These are phyloP conservation scores for Cryptomyrus ogoouensis DNA, from an alignment of 2,113 vertebrate genomes.

Conservation along the genomic window DNA sequence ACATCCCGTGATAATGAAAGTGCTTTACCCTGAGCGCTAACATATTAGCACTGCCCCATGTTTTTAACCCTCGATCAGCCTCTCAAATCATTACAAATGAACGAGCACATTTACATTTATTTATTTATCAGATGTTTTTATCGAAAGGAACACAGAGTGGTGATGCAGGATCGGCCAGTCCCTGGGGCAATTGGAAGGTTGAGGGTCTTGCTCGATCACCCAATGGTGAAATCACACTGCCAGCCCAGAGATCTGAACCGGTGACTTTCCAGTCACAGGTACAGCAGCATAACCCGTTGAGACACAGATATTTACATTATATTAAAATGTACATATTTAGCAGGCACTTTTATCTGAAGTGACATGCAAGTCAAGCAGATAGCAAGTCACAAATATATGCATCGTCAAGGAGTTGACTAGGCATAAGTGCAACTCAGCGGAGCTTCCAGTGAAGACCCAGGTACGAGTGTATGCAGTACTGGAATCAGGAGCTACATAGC, in stretches of 20 bases:
- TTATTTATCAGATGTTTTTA: background rate
- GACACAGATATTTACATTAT: background rate
- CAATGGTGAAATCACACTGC: background rate
- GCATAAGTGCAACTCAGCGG: background rate
- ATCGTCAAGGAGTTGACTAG: background rate
- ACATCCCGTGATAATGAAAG: slow-evolving; percentile 6
- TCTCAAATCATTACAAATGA: slow-evolving; percentile 6
- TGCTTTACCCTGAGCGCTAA: background rate
- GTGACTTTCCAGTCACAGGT: background rate
- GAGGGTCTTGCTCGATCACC: background rate
- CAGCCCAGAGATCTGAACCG: background rate
- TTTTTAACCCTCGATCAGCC: background rate
- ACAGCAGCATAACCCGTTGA: background rate
- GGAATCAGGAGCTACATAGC: too few relatives aligned
- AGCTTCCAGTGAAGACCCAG: background rate
- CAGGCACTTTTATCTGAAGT: too few relatives aligned
- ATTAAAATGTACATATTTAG: background rate
- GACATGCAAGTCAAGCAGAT: background rate
- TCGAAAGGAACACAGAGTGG: background rate
- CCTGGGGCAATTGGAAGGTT: background rate
- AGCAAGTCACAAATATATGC: background rate
- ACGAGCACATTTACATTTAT: background rate
- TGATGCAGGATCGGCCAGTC: background rate
- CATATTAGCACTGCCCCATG: background rate
- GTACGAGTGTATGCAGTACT: background rate